phyloP scores from a whole-genome alignment of 2,888 invertebrate genomes.

The Apotomis capreana region DNA sequence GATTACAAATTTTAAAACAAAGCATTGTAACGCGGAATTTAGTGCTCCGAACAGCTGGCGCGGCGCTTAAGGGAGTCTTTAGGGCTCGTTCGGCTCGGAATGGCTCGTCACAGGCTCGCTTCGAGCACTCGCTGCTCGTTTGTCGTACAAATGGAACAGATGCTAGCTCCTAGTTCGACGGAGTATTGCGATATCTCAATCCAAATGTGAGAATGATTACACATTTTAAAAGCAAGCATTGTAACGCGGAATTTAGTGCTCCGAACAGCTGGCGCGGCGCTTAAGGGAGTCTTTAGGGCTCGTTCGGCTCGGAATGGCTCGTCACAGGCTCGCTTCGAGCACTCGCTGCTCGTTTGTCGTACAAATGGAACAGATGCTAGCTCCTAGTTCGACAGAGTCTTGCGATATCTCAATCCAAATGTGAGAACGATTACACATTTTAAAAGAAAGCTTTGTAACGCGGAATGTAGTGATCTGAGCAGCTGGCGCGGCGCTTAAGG shows the following conservation, averaged over 20 bases:
- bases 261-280: constrained; percentile 67
- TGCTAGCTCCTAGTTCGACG: constrained; percentile 52
- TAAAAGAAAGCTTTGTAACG: too few relatives aligned
- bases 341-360: too few relatives aligned
- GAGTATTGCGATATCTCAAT: too few relatives aligned
- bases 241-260: constrained; percentile 45
- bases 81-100: constrained; percentile 71
- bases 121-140: constrained; percentile 76
- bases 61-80: constrained; percentile 75
- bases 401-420: too few relatives aligned
- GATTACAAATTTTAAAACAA: constrained; percentile 83
- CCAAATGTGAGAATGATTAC: too few relatives aligned
- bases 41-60: constrained; percentile 77
- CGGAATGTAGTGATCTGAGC: constrained; percentile 55
- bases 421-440: too few relatives aligned
- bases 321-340: constrained; percentile 31
- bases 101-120: constrained; percentile 72
- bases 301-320: constrained; percentile 57
- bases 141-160: constrained; percentile 77
- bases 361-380: constrained; percentile 65
- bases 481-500: constrained; percentile 60
- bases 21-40: constrained; percentile 80
- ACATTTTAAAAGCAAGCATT: too few relatives aligned
- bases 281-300: too few relatives aligned
- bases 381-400: too few relatives aligned